Percentiles rank a stretch among this genome's conserved stretches.
Conservation (phyloP, 2,888 invertebrate genomes). For the Cantharis rustica region DNA sequence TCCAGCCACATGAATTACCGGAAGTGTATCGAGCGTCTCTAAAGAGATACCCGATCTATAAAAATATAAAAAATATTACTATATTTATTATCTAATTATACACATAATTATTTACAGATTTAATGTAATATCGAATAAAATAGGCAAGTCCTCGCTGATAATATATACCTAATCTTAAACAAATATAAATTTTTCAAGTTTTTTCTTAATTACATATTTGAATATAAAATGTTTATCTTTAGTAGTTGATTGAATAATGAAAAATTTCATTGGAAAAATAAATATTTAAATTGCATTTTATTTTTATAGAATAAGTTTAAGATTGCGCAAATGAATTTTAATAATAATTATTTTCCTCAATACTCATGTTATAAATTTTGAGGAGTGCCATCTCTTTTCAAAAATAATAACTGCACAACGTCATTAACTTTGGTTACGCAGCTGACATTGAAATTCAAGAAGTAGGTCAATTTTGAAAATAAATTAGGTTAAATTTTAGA, state of each 20-base stretch:
- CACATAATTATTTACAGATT: not conserved
- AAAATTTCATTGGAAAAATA: not conserved
- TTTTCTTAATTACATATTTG: not conserved
- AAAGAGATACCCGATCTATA: conserved; percentile 66
- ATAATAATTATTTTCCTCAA: not conserved
- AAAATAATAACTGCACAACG: not conserved
- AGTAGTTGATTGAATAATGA: not conserved
- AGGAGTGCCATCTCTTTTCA: not conserved
- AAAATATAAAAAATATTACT: not conserved
- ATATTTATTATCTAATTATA: not conserved
- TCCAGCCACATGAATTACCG: conserved; percentile 93
- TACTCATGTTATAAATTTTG: no score
- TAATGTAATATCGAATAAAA: no score
- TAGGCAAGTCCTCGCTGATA: not conserved
- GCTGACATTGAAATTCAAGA: not conserved
- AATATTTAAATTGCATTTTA: not conserved
- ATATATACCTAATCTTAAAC: not conserved
- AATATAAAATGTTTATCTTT: not conserved
- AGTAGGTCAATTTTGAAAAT: not conserved
- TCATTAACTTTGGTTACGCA: not conserved
- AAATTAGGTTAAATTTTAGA: not conserved
- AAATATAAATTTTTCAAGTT: not conserved
- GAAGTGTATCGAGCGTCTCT: conserved; percentile 71
- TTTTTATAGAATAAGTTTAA: not conserved
- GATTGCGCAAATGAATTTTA: no score